Conservation (phyloP, 1,140 invertebrate genomes). For the Tetranychus urticae region DNA sequence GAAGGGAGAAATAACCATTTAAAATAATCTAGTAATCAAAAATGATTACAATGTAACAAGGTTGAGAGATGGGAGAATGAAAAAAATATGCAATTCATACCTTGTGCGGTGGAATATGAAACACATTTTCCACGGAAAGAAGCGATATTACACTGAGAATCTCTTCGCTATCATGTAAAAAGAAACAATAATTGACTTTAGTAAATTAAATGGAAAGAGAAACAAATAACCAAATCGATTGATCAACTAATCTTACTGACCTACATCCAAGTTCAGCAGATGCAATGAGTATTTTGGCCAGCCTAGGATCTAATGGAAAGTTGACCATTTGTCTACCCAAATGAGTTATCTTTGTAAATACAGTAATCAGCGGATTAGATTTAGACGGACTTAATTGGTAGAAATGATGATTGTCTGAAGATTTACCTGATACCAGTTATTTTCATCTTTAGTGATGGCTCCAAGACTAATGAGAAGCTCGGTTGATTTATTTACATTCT, state of each 20-base stretch:
- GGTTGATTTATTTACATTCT: not conserved
- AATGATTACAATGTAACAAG: not conserved
- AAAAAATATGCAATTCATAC: slow-evolving; percentile 11
- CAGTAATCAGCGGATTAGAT: not conserved
- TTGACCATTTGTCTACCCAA: slow-evolving; percentile 60
- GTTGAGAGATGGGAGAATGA: not conserved
- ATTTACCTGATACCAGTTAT: slow-evolving; percentile 19
- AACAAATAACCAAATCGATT: no score
- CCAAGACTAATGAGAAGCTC: slow-evolving; percentile 32
- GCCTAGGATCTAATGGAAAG: slow-evolving; percentile 76
- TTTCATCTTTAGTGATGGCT: slow-evolving; percentile 33
- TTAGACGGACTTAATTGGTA: no score
- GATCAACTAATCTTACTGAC: slow-evolving; percentile 19
- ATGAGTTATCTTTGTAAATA: slow-evolving; percentile 34
- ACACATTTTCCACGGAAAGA: slow-evolving; percentile 32
- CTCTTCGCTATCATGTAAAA: slow-evolving; percentile 37
- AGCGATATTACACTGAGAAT: slow-evolving; percentile 40
- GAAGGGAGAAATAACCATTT: not conserved
- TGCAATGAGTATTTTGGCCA: slow-evolving; percentile 54
- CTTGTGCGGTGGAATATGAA: slow-evolving; percentile 19
- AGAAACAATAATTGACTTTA: slow-evolving; percentile 4
- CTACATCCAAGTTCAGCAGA: slow-evolving; percentile 52
- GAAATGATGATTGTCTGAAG: not conserved
- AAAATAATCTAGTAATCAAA: not conserved
- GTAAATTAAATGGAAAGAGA: not conserved